Conservation (phyloP, 1,140 invertebrate genomes). For the Aphaenogaster floridana region DNA sequence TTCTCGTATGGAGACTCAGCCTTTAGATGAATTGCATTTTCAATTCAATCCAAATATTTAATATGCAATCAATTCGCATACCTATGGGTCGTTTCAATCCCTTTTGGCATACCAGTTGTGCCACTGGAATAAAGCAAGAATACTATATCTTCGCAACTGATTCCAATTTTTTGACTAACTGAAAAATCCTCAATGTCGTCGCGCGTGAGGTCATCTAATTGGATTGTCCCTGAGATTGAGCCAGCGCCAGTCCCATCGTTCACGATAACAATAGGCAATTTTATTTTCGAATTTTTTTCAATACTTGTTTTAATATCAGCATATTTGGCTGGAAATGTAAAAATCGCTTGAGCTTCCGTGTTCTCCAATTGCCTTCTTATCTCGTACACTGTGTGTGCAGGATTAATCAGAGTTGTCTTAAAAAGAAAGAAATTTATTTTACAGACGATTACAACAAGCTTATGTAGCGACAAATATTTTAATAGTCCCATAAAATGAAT, state of each 20-base stretch:
- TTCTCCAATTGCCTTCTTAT: conserved; percentile 90
- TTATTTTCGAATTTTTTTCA: conserved; percentile 82
- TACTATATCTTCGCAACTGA: conserved; percentile 85
- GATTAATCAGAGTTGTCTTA: conserved; percentile 70
- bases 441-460: background rate
- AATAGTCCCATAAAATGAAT: conserved; percentile 3
- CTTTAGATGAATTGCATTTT: background rate
- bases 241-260: conserved; percentile 84
- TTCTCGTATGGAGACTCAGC: background rate
- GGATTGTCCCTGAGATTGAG: conserved; percentile 86
- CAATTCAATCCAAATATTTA: background rate
- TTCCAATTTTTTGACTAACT: conserved; percentile 83
- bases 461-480: background rate
- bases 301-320: conserved; percentile 83
- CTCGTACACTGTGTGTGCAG: conserved; percentile 88
- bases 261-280: conserved; percentile 87
- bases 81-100: conserved; percentile 92
- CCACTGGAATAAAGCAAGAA: conserved; percentile 92
- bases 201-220: conserved; percentile 82
- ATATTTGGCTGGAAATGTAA: conserved; percentile 88
- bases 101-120: conserved; percentile 96
- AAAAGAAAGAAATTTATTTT: conserved; percentile 11
- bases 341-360: conserved; percentile 89
- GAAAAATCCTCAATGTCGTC: conserved; percentile 72
- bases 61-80: conserved; percentile 27